A percentile compares a stretch with the other conserved stretches of the same genome.
Conservation (phyloP, 2,888 invertebrate species). For the Lycocerus yunnanus region DNA sequence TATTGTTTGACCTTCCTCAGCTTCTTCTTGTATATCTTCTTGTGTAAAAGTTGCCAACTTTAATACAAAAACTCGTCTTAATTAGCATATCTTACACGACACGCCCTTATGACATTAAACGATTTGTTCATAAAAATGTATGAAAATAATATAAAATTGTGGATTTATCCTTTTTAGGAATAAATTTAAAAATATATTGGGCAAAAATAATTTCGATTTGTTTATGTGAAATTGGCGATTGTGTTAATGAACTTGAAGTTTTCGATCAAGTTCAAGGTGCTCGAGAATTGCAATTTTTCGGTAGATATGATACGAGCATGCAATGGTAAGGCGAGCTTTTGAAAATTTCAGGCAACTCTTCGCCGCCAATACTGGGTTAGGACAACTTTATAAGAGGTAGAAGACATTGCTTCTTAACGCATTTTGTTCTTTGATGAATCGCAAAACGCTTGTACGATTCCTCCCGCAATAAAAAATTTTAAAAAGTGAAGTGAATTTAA, state of each 20-base stretch:
- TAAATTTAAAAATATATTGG: neutral
- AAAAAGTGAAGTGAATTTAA: neutral
- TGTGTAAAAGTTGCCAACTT: neutral
- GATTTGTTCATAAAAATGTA: neutral
- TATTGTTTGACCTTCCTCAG: conserved; percentile 20
- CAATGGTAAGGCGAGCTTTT: neutral
- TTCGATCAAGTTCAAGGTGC: conserved; percentile 34
- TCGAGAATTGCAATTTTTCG: conserved; percentile 21
- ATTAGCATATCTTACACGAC: conserved; percentile 15
- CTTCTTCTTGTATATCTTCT: conserved; percentile 9
- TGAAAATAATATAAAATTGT: neutral
- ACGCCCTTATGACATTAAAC: conserved; percentile 5
- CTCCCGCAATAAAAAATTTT: neutral
- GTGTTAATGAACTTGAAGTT: conserved; percentile 15
- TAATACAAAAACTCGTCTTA: conserved; percentile 16
- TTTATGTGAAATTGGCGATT: neutral
- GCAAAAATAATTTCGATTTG: neutral
- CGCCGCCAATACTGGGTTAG: neutral
- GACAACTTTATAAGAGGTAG: conserved; percentile 21
- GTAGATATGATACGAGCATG: neutral
- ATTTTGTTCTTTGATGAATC: conserved; percentile 23
- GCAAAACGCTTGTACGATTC: conserved; percentile 5
- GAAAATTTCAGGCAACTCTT: neutral
- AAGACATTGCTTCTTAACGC: conserved; percentile 15
- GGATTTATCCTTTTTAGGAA: neutral